phyloP scores from a whole-genome alignment of 2,113 vertebrate genomes.

The Platichthys stellatus region DNA sequence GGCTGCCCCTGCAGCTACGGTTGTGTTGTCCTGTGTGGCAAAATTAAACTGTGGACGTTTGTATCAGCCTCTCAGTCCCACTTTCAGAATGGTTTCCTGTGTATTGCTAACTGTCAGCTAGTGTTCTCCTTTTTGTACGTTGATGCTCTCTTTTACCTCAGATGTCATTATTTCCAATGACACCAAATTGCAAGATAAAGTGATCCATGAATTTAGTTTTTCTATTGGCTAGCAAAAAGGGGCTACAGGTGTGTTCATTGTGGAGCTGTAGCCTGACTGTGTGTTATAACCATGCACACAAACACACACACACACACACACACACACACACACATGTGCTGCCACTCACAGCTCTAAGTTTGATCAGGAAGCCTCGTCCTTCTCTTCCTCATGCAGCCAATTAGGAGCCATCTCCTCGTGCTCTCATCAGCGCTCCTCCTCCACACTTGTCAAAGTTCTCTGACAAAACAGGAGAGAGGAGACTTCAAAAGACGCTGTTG shows the following conservation, averaged over 20 bases:
- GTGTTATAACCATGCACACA: not conserved
- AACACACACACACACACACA: not conserved
- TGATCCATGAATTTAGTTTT: not conserved
- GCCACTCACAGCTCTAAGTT: constrained; percentile 23
- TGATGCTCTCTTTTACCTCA: too few relatives aligned
- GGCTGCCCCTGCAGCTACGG: too few relatives aligned
- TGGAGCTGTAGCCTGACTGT: not conserved
- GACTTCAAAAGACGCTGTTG: constrained; percentile 71
- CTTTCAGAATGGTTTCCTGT: too few relatives aligned
- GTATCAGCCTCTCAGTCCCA: too few relatives aligned
- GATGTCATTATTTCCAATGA: too few relatives aligned
- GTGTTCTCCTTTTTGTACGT: too few relatives aligned
- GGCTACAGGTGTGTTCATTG: not conserved
- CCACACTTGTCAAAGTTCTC: constrained; percentile 63
- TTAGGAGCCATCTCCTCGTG: constrained; percentile 64
- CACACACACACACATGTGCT: constrained; percentile 6
- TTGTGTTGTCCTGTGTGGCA: too few relatives aligned
- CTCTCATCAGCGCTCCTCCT: constrained; percentile 60
- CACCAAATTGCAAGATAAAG: not conserved
- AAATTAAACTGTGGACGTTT: too few relatives aligned
- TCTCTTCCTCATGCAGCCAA: constrained; percentile 57
- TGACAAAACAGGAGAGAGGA: constrained; percentile 64
- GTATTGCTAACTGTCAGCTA: too few relatives aligned
- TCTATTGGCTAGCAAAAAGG: not conserved
- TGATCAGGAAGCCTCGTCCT: constrained; percentile 36